Base-by-base conservation (phyloP, 2,113 vertebrate species). In the Phocoena phocoena region DNA sequence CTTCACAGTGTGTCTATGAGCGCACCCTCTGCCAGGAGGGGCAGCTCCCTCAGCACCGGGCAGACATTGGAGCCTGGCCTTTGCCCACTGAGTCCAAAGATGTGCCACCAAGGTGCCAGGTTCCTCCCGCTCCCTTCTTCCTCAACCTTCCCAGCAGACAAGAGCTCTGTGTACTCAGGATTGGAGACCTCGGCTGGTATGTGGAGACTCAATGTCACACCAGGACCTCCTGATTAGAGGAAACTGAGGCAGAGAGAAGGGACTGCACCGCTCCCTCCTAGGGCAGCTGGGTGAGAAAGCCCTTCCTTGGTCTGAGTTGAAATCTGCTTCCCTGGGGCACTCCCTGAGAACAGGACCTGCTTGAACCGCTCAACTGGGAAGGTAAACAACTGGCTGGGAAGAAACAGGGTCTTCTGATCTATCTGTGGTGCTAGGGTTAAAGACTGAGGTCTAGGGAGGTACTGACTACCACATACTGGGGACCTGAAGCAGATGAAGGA, bases 261-360 rank as follows among this genome's bases (percentile, higher is more conserved):
- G 7, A 28, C 5, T 38, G 20, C 20, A 20, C 9, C 0, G 8
- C 5, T 2, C 23, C 17, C 10, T 60, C 31, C 36, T 23, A 12
- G 23, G 47, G 47, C 6, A 31, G 15, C 53, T 38, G 11, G 31
- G 23, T 73, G 28, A 62, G 73, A 58, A 90, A 47, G 20, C 68
- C 55, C 38, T 47, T 90, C 47, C 33, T 60, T 67, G 38, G 9
- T 13, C 2, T 25, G 41, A 38, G 17, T 14, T 86, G 53, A 95
- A 92, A 71, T 88, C 11, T 53, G 2, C 58, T 36, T 85, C 60
- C 21, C 20, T 47, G 1, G 11, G n/a, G 15, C 74, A 5, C 73
- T 47, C 11, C 20, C 71, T n/a, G 44, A 73, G 58, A 65, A 60
- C 31, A n/a, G 2, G 38, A 31, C 70, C 25, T 53, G 1, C 18